Percentiles rank a stretch among this genome's conserved stretches.
Conservation (phyloP, 2,888 invertebrate species). For the Luffia ferchaultella region DNA sequence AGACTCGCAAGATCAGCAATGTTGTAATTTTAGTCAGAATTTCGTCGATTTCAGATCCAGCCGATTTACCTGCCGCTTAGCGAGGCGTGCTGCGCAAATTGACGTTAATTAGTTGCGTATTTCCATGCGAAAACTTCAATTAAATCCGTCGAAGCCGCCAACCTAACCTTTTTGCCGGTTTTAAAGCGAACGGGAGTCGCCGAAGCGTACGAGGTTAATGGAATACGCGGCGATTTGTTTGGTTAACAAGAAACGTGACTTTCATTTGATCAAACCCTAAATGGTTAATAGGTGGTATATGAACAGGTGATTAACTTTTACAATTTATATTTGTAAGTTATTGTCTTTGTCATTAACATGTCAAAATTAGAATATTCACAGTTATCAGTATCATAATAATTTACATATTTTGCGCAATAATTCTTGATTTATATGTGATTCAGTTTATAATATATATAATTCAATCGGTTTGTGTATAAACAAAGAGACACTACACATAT, state of each 20-base stretch:
- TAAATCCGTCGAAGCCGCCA: constrained; percentile 40
- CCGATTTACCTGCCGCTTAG: not conserved
- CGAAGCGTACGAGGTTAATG: not conserved
- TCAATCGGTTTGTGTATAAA: no score
- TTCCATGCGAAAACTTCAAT: constrained; percentile 49
- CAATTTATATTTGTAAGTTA: not conserved
- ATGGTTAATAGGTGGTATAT: not conserved
- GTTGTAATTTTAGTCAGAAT: not conserved
- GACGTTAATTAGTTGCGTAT: constrained; percentile 30
- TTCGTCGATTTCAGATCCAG: not conserved
- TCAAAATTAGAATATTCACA: not conserved
- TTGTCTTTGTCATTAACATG: not conserved
- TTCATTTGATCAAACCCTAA: not conserved
- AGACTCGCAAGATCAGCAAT: not conserved
- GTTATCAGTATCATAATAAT: no score
- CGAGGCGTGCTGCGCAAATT: constrained; percentile 2
- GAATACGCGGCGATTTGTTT: not conserved
- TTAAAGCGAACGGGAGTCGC: not conserved
- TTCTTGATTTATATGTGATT: not conserved
- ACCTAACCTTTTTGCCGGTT: constrained; percentile 18
- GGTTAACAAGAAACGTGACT: not conserved
- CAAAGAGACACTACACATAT: no score
- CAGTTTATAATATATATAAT: not conserved
- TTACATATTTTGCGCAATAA: no score
- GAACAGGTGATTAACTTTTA: not conserved